Evolutionary conservation across 2,888 invertebrate genomes (phyloP), one percentile per base, ranked within the genome.

Genomic region (Tiphia femorata): DNA sequence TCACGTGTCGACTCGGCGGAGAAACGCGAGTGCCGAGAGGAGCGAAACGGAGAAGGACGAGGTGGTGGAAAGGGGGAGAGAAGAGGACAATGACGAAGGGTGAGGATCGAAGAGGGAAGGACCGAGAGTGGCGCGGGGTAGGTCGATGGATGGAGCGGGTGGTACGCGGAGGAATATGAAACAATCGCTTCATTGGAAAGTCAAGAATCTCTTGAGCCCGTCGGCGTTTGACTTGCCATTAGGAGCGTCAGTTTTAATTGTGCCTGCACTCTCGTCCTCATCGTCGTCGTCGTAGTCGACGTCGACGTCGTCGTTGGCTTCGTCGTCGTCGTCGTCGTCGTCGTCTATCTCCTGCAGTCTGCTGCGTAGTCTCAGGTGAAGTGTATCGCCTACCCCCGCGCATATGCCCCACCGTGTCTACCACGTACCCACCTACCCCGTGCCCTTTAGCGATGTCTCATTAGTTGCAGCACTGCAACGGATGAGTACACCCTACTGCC

Each of bases 221-320:
- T 79, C 80, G 80, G 81, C 82, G 83, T 83, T 83, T 83, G 83
- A 83, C 83, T 82, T 82, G 83, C 83, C 83, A 83, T 83, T 83
- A 83, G 83, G 77, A 81, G 80, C 82, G 82, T 83, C 82, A 82
- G 82, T 82, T 83, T 83, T 83, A 83, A 83, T 83, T 83, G 83
- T 82, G 79, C 79, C 79, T 79, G 77, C 77, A 76, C 76, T 75
- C 78, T 79, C 78, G 71, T 75, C 69, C 67, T 69, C 68, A 62
- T 70, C 64, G 62, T 60, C 67, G 50, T 54, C 66, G 54, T 64
- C 64, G 62, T 64, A 67, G 63, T 68, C 67, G 72, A 56, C 67
- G 62, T 62, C 65, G 63, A 65, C 67, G 65, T 61, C 70, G 61
- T 62, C 65, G 59, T 56, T 58, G 51, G 50, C 56, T 42, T 38